A percentile compares a stretch with the other conserved stretches of the same genome.
Evolutionary conservation across 2,113 vertebrate species (phyloP).

Genomic region (Myotis davidii): DNA sequence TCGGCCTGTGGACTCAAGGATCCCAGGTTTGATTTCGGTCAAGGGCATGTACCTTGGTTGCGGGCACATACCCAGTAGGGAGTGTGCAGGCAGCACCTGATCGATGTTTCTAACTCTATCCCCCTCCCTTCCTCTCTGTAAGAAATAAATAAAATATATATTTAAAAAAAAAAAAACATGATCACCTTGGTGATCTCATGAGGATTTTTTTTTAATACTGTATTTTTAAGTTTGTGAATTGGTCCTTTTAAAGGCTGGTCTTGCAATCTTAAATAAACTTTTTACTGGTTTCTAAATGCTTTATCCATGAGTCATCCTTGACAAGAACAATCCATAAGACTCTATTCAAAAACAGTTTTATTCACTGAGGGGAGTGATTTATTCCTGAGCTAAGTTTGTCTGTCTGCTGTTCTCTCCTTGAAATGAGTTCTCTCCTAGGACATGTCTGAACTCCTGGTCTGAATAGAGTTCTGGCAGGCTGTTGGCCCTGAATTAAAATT

Average conservation of each 20-base stretch:
- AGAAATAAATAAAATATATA: too few relatives aligned
- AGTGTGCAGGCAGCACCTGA: too few relatives aligned
- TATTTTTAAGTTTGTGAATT: constrained; percentile 1
- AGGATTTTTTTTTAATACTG: not conserved
- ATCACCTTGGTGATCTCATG: not conserved
- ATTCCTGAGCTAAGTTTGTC: constrained; percentile 1
- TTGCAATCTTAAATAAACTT: not conserved
- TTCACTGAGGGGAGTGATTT: not conserved
- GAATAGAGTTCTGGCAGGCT: not conserved
- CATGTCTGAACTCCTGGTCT: not conserved
- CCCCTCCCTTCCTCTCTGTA: too few relatives aligned
- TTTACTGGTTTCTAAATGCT: not conserved
- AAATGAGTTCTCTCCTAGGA: not conserved
- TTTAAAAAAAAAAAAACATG: not conserved
- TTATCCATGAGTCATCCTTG: not conserved
- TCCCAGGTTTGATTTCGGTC: too few relatives aligned
- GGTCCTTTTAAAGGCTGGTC: not conserved
- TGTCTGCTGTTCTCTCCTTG: not conserved
- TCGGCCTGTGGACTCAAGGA: too few relatives aligned
- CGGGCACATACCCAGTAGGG: too few relatives aligned
- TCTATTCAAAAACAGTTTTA: not conserved
- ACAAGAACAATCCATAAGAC: not conserved
- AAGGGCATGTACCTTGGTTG: too few relatives aligned
- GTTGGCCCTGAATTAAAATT: not conserved
- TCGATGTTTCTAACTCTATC: too few relatives aligned